A percentile compares a stretch with the other conserved stretches of the same genome.
phyloP scores from a whole-genome alignment of 1,140 invertebrate species.

The Agraylea sexmaculata region DNA sequence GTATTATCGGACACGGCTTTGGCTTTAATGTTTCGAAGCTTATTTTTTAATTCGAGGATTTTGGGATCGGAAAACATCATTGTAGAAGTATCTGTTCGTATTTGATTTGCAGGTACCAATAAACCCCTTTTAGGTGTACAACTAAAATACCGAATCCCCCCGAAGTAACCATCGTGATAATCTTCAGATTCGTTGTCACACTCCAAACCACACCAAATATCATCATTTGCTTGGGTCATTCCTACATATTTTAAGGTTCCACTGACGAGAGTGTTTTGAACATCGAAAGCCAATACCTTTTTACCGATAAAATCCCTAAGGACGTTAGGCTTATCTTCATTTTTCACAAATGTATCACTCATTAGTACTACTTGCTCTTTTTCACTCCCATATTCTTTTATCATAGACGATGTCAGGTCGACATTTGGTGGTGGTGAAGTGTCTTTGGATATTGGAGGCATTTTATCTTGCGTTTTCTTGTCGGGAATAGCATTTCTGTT shows the following conservation, averaged over 20 bases:
- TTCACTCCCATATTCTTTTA: background rate
- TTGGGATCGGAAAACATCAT: slow-evolving; percentile 9
- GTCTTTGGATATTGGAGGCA: background rate
- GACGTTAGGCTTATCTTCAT: slow-evolving; percentile 7
- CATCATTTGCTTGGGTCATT: slow-evolving; percentile 42
- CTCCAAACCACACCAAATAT: slow-evolving; percentile 53
- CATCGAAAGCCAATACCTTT: slow-evolving; percentile 39
- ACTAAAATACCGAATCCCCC: slow-evolving; percentile 42
- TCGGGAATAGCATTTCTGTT: slow-evolving; percentile 2
- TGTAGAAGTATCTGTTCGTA: slow-evolving; percentile 9
- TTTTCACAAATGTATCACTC: slow-evolving; percentile 3
- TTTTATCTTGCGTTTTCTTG: slow-evolving; percentile 4
- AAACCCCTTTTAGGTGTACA: slow-evolving; percentile 38
- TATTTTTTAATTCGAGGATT: slow-evolving; percentile 14
- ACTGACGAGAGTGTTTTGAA: slow-evolving; percentile 23
- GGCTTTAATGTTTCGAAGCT: slow-evolving; percentile 8
- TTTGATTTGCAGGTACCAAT: slow-evolving; percentile 33
- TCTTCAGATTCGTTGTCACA: slow-evolving; percentile 34
- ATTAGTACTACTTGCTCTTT: background rate
- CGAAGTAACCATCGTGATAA: slow-evolving; percentile 50
- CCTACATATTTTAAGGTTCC: slow-evolving; percentile 48
- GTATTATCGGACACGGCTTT: slow-evolving; percentile 15
- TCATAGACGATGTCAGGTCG: background rate
- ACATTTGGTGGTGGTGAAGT: background rate
- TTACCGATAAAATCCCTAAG: slow-evolving; percentile 34